Evolutionary conservation across 1,140 invertebrate species (phyloP).

Genomic region (Hydropsyche tenuis): DNA sequence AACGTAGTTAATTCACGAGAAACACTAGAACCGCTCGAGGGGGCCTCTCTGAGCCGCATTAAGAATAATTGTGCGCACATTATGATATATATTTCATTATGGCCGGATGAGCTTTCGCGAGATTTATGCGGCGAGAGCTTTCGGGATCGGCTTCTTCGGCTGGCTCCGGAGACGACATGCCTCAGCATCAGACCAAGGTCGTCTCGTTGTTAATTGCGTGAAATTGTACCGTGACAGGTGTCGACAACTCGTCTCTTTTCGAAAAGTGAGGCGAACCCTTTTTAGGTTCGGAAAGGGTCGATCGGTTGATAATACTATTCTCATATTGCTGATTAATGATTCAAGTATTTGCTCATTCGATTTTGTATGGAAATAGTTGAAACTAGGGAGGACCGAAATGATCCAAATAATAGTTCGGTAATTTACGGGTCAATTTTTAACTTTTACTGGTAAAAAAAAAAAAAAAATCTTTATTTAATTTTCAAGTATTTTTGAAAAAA

Average conservation of each 20-base stretch:
- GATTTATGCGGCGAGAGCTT: conserved; percentile 12
- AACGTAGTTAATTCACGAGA: not conserved
- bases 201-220: conserved; percentile 14
- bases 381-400: too few relatives aligned
- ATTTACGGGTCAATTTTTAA: too few relatives aligned
- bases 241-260: not conserved
- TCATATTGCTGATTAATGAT: too few relatives aligned
- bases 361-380: too few relatives aligned
- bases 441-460: too few relatives aligned
- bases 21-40: conserved; percentile 1
- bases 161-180: not conserved
- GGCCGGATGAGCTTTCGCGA: not conserved
- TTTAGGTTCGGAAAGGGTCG: too few relatives aligned
- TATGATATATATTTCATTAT: conserved; percentile 15
- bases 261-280: too few relatives aligned
- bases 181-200: conserved; percentile 9
- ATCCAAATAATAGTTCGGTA: too few relatives aligned
- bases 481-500: too few relatives aligned
- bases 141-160: conserved; percentile 2
- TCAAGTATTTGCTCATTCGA: too few relatives aligned
- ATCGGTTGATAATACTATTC: too few relatives aligned
- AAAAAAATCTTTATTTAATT: too few relatives aligned
- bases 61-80: conserved; percentile 9
- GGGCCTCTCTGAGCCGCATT: conserved; percentile 12
- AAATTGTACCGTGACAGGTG: not conserved